Evolutionary conservation across 2,888 invertebrate genomes (phyloP).

Genomic region (Lycia hirtaria): DNA sequence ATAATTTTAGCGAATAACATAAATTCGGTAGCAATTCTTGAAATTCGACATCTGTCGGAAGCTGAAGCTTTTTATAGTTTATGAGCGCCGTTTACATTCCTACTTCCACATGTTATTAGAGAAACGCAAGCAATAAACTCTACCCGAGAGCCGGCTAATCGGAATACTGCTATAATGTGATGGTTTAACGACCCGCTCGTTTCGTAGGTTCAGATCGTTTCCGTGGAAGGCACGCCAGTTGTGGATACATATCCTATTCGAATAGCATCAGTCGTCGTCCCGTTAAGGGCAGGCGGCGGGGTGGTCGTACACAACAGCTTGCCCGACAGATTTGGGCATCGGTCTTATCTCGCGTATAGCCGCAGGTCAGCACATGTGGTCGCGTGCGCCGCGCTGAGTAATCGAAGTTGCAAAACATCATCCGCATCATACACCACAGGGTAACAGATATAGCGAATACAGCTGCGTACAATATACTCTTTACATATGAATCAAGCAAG

Average conservation of each 20-base stretch:
- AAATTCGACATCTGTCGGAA: constrained; percentile 61
- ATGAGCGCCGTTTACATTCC: constrained; percentile 51
- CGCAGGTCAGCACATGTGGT: constrained; percentile 52
- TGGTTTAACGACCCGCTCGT: constrained; percentile 52
- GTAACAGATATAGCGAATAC: background rate
- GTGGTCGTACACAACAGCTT: constrained; percentile 40
- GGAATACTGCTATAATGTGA: constrained; percentile 52
- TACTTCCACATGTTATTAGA: constrained; percentile 55
- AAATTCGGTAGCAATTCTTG: constrained; percentile 51
- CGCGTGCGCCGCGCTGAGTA: constrained; percentile 57
- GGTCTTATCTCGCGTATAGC: constrained; percentile 48
- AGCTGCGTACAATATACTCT: too few relatives aligned
- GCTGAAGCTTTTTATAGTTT: constrained; percentile 62
- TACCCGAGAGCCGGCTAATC: constrained; percentile 58
- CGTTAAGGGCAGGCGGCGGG: constrained; percentile 39
- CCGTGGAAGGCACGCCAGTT: constrained; percentile 29
- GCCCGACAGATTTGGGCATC: constrained; percentile 50
- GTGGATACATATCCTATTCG: background rate
- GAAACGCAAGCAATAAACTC: constrained; percentile 57
- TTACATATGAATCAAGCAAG: too few relatives aligned
- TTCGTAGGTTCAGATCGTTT: constrained; percentile 29
- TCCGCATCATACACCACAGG: constrained; percentile 31
- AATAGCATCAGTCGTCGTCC: constrained; percentile 11
- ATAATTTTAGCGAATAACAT: constrained; percentile 49
- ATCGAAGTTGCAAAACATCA: constrained; percentile 48